These are phyloP conservation scores for Spermophilus dauricus DNA, from an alignment of 2,113 vertebrate genomes.

Conservation along the genomic window DNA sequence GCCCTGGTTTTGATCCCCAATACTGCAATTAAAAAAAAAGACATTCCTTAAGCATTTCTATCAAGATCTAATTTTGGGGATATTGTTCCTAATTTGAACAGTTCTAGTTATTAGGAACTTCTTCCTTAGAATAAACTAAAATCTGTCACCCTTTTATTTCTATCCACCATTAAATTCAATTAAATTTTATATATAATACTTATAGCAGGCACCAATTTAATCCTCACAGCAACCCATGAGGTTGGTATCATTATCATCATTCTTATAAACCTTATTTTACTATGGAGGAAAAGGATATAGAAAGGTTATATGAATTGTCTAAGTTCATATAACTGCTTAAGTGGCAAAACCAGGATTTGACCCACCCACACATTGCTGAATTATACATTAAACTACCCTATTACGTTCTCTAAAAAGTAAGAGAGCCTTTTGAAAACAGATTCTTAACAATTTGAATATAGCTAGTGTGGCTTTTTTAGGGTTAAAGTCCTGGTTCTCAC, in stretches of 20 bases:
- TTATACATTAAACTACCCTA: not conserved
- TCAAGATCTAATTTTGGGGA: not conserved
- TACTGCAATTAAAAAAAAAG: not conserved
- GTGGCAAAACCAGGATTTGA: not conserved
- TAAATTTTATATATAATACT: no score
- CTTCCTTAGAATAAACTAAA: not conserved
- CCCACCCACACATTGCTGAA: not conserved
- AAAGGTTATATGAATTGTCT: not conserved
- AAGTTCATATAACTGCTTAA: not conserved
- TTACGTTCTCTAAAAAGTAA: not conserved
- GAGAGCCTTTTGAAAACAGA: not conserved
- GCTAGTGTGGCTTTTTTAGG: not conserved
- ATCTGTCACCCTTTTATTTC: not conserved
- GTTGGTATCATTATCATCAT: not conserved
- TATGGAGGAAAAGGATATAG: not conserved
- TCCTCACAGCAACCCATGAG: no score
- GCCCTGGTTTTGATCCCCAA: no score
- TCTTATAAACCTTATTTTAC: not conserved
- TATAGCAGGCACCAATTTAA: no score
- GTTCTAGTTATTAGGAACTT: not conserved
- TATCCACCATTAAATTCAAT: not conserved
- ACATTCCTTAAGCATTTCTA: not conserved
- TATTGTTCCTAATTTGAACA: not conserved
- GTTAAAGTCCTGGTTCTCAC: not conserved
- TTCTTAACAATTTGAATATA: not conserved